A percentile compares a stretch with the other conserved stretches of the same genome.
Conservation (phyloP, 2,113 vertebrate species). For the Pomatostomus ruficeps region DNA sequence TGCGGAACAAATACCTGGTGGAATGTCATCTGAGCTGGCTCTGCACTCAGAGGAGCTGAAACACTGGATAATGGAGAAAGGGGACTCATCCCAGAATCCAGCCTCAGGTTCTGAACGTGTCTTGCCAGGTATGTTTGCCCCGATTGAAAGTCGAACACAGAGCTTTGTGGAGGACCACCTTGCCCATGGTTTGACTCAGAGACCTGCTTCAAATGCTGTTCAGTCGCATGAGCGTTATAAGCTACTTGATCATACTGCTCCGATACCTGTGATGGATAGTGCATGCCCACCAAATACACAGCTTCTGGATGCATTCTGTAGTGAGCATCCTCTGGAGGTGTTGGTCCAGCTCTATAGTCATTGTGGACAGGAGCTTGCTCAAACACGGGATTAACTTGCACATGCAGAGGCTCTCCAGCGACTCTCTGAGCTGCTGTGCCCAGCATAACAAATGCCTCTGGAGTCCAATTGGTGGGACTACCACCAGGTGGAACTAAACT, state of each 20-base stretch:
- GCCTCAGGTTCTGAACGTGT: constrained; percentile 78
- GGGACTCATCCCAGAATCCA: constrained; percentile 74
- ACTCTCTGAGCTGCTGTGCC: constrained; percentile 79
- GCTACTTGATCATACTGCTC: constrained; percentile 72
- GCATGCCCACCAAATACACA: constrained; percentile 75
- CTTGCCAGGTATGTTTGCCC: constrained; percentile 79
- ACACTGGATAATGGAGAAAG: constrained; percentile 69
- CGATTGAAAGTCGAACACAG: constrained; percentile 82
- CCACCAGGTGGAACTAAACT: constrained; percentile 81
- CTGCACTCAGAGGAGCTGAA: constrained; percentile 73
- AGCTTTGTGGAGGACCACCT: constrained; percentile 71
- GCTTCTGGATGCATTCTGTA: constrained; percentile 85
- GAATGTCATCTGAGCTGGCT: constrained; percentile 74
- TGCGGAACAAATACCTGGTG: constrained; percentile 83
- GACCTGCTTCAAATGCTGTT: constrained; percentile 68
- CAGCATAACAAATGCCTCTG: constrained; percentile 76
- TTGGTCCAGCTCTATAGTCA: constrained; percentile 82
- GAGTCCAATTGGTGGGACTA: constrained; percentile 75
- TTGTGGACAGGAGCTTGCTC: constrained; percentile 80
- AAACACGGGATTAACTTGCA: constrained; percentile 72
- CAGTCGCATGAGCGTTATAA: constrained; percentile 52
- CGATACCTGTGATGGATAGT: constrained; percentile 71
- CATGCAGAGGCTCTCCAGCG: constrained; percentile 79
- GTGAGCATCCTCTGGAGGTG: constrained; percentile 79
- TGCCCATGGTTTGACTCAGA: constrained; percentile 72